Evolutionary conservation across 2,113 vertebrate species (phyloP), one percentile per base, ranked within the genome.

Genomic region (Pungitius pungitius): DNA sequence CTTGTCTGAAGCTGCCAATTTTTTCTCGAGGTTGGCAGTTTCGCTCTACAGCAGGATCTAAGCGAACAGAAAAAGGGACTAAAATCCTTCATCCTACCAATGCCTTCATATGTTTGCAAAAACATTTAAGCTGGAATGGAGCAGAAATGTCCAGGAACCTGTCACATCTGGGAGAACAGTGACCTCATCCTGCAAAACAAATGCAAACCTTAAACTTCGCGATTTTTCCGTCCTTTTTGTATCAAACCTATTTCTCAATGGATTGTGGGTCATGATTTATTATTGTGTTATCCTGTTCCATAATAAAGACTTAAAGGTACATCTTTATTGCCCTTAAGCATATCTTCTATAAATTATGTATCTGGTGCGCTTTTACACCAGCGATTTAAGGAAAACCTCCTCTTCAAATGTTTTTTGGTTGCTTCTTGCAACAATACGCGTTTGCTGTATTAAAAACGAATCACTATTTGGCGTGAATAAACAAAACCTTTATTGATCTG

Each of bases 1-100:
- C 24, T 27, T 61, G 30, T 65, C 24, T 68, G 49, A 66, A 14
- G 55, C 37, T 77, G 47, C 37, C 72, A 39, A 49, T 8, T 43
- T 73, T 74, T 63, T 40, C 11, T 63, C 14, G 35, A 60, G 20
- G 56, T 42, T 71, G 33, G 6, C 22, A 20, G 14, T 74, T 57
- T 33, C 68, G 57, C 12, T 69, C n/a, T 51, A 20, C 10, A 49
- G 33, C 22, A 10, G 24, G 12, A 11, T 68, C 52, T 75, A 40
- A 45, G 22, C 68, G 69, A 39, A 73, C 8, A 55, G 59, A 60
- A 33, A 67, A n/a, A 55, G 15, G 76, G 68, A 74, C 80, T 80
- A 80, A 22, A 74, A 70, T 42, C 49, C 37, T 18, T 74, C 37
- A 52, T 73, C 37, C 57, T 61, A 35, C 37, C 59, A 49, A 67